Evolutionary conservation across 2,113 vertebrate species (phyloP).

Genomic region (Bubo bubo): DNA sequence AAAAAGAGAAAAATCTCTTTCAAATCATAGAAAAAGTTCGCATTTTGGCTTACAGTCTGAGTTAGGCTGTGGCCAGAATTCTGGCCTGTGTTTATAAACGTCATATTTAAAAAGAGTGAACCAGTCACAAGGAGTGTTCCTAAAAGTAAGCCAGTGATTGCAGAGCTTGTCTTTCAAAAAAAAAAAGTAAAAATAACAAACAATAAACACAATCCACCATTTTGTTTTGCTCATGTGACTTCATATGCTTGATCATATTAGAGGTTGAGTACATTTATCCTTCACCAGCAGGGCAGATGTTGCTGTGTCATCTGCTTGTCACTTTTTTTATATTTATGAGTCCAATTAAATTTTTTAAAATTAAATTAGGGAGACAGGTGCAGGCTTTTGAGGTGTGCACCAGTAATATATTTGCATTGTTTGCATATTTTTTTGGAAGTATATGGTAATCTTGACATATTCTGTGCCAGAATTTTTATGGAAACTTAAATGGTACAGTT

Average conservation of each 20-base stretch:
- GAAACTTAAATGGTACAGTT: not conserved
- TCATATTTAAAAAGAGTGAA: not conserved
- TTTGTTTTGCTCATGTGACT: not conserved
- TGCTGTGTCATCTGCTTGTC: not conserved
- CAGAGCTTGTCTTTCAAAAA: not conserved
- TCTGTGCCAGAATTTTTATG: not conserved
- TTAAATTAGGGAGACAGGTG: not conserved
- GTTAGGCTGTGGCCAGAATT: not conserved
- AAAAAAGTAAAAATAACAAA: not conserved
- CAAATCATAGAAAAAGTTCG: not conserved
- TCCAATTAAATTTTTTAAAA: not conserved
- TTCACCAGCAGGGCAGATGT: not conserved
- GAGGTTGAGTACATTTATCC: not conserved
- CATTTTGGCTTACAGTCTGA: not conserved
- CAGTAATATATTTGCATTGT: not conserved
- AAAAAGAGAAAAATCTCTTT: not conserved
- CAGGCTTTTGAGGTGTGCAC: not conserved
- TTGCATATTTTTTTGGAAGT: not conserved
- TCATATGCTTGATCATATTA: constrained; percentile 23
- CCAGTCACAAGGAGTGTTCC: not conserved
- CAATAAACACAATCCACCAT: not conserved
- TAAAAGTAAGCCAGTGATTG: not conserved
- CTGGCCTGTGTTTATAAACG: rapidly evolving
- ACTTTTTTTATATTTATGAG: not conserved
- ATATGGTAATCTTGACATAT: not conserved